Evolutionary conservation across 2,888 invertebrate species (phyloP), one percentile per base, ranked within the genome.

Genomic region (Helicoverpa assulta): DNA sequence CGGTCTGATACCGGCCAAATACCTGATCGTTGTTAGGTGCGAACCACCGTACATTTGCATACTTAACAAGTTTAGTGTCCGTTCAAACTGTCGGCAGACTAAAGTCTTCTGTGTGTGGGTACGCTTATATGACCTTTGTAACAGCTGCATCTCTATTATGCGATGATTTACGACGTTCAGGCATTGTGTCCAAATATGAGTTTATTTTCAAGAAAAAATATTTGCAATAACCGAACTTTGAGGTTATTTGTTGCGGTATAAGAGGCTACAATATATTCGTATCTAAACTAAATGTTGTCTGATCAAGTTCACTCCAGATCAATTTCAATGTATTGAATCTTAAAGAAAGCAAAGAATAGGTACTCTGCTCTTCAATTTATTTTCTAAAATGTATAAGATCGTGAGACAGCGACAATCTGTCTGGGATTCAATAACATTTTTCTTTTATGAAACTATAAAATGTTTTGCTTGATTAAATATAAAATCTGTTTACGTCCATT

Each of bases 81-180:
- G 26, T 4, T 26, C 26, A 26, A 3, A 26, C 26, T 26, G 26
- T 26, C 4, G 26, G 3, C 26, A 2, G 4, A 26, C 26, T 26
- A 26, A 26, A 26, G 26, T 26, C 26, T 26, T 26, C 2, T 26
- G 26, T 26, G 26, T 26, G 26, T 26, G 4, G 26, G 26, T 26
- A 26, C 26, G 26, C 1, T 26, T 26, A 26, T 54, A 50, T 60
- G 75, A 71, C 75, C 70, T 69, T 67, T 53, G 54, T 16, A 71
- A 43, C 67, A 51, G 29, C 65, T 67, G 67, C 58, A 80, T 1
- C 19, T 63, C 67, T 43, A 51, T 75, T 70, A 54, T 40, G 40
- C 50, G 53, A 72, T 64, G 70, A 83, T 81, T 83, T 80, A 81
- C 56, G 70, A 57, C 21, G 60, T 33, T 51, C 10, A 40, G 21